These are phyloP conservation scores for Netta rufina DNA, from an alignment of 2,797 vertebrate genomes.

Conservation along the genomic window DNA sequence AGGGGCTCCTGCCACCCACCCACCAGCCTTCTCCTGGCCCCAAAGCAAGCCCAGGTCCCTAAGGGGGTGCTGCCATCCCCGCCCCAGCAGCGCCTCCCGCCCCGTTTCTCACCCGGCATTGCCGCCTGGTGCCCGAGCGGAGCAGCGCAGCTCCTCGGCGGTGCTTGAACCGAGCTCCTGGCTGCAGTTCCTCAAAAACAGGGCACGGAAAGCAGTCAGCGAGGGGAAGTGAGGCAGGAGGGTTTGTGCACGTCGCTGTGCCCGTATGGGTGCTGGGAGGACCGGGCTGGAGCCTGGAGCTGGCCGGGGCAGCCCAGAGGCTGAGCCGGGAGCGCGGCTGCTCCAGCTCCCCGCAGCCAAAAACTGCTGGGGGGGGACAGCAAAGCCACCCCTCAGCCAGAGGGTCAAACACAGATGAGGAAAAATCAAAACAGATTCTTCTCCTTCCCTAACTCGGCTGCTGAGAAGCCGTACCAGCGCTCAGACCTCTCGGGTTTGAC, in stretches of 20 bases:
- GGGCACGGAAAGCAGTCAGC: accelerated
- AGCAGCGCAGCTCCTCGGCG: accelerated
- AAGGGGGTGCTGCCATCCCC: no score
- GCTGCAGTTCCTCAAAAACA: accelerated
- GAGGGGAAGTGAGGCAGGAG: not conserved
- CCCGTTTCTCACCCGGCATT: accelerated
- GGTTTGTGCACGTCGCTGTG: accelerated
- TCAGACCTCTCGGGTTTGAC: not conserved
- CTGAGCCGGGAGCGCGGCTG: not conserved
- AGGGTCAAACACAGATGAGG: not conserved
- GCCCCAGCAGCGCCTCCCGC: accelerated
- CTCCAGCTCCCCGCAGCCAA: no score
- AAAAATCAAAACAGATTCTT: not conserved
- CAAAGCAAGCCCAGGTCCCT: not conserved
- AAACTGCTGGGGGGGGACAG: not conserved
- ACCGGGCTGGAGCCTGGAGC: accelerated
- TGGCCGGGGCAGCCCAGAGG: not conserved
- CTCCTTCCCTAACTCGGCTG: not conserved
- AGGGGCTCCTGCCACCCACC: accelerated
- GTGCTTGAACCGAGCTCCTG: accelerated
- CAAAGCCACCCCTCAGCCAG: not conserved
- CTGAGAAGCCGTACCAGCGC: not conserved
- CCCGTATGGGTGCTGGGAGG: no score
- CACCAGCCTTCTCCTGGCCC: accelerated
- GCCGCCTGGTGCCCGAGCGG: not conserved